Base-by-base conservation (phyloP, 2,888 invertebrate genomes). In the Pristionchus japonicus region DNA sequence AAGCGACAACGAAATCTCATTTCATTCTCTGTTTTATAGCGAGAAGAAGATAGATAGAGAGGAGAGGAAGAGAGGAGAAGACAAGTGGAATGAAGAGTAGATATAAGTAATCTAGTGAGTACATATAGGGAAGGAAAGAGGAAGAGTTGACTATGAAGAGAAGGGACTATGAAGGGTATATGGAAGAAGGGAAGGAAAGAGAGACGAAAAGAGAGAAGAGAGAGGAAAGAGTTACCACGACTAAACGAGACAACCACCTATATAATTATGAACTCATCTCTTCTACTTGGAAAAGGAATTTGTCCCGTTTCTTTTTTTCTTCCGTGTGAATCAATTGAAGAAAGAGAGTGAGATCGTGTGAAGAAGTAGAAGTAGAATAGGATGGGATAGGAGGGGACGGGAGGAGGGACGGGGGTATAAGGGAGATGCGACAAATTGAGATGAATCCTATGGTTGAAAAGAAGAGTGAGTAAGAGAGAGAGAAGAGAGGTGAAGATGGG, bases 191-290 rank as follows among this genome's bases (percentile, higher is more conserved):
- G n/a, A n/a, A 64, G 9, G 9, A 17, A 61, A 17, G 61, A 11
- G 9, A 9, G 11, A 40, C 3, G 74, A 13, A 37, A 9, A 20
- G 15, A 74, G 34, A 31, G 15, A 40, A 17, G 34, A 64, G 64
- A 23, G 23, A 64, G 64, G n/a, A n/a, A 17, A 64, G 27, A 64
- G 27, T 64, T 64, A 64, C 64, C 23, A 64, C 27, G 3, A 64
- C 64, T 31, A 64, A 52, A 52, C 52, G 23, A 52, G 52, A 52
- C 23, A 52, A 52, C 17, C 20, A 52, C 52, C n/a, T n/a, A 15
- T 40, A 74, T 74, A 74, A 74, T 40, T 40, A 74, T 74, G 27
- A 74, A 74, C 64, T 64, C 64, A 64, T 64, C 64, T 6, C 17
- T 64, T 31, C n/a, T n/a, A n/a, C n/a, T 64, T 13, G 57, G 23